Evolutionary conservation across 2,113 vertebrate species (phyloP), one percentile per base, ranked within the genome.

Genomic region (Barbus barbus): DNA sequence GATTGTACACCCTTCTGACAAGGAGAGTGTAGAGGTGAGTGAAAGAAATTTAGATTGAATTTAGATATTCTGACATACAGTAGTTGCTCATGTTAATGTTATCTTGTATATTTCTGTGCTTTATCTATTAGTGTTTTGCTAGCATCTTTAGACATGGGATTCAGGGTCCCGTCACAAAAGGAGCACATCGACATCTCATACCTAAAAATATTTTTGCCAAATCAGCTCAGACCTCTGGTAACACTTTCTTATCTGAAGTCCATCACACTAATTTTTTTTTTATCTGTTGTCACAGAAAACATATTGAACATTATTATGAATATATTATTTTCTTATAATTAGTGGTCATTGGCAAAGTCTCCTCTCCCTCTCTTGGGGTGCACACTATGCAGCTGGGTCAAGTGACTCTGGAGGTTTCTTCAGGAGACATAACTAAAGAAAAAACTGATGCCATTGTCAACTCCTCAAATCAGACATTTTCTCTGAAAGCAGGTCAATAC

Each of bases 341-440:
- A 92, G 90, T 3, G 1, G 22, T 91, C 53, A 81, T 92, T 14
- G 44, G 91, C 14, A 79, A 33, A 60, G 92, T 94, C 0, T 80
- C 75, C 2, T 90, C 90, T 31, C 90, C 92, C 0, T 38, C 1
- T 5, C 78, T 87, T 48, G 94, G 91, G 51, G 86, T 94, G 22
- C 77, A 93, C 85, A 90, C 88, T 88, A 96, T 97, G 93, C 89
- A 89, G 81, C 90, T 98, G 86, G 96, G 95, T 77, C 89, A 87
- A 0, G 76, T 98, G 82, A 88, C 56, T 2, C 86, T 97, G 0
- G 93, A 97, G 86, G 89, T 96, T 85, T 88, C 90, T 2, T 92
- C 90, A 0, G 97, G 97, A 76, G 95, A 98, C 85, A 97, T 98
- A 90, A 95, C 94, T 28, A 94, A 92, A 83, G 95, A 98, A 84